Evolutionary conservation across 1,140 invertebrate species (phyloP).

Genomic region (Drosophila busckii): DNA sequence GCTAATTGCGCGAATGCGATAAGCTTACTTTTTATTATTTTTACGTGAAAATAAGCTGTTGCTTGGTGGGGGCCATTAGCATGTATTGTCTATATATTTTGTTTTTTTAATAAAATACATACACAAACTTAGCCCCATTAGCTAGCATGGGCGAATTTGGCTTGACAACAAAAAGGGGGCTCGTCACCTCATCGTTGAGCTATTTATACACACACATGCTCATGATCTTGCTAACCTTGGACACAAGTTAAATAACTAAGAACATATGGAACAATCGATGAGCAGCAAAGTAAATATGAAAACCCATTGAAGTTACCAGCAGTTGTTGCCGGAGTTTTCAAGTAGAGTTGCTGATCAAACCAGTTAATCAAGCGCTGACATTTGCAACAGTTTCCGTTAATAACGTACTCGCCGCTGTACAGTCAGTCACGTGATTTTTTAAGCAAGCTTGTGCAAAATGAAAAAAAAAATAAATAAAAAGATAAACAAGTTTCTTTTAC

Average conservation of each 20-base stretch:
- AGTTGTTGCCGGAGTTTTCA: no score
- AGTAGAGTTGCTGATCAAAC: conserved; percentile 32
- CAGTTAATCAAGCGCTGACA: conserved; percentile 24
- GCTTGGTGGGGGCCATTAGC: conserved; percentile 38
- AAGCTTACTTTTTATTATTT: no score
- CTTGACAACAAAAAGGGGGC: conserved; percentile 68
- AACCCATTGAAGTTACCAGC: no score
- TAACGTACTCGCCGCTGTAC: neutral
- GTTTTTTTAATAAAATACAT: conserved; percentile 30
- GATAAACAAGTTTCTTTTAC: conserved; percentile 36
- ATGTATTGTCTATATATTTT: conserved; percentile 12
- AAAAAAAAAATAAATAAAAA: conserved; percentile 23
- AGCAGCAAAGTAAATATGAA: no score
- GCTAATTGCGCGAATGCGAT: conserved; percentile 70
- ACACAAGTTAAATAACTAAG: no score
- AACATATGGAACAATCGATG: no score
- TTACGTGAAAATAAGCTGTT: conserved; percentile 32
- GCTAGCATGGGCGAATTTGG: conserved; percentile 10
- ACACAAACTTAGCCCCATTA: conserved; percentile 1
- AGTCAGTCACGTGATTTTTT: conserved; percentile 33
- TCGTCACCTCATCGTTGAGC: conserved; percentile 28
- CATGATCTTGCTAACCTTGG: no score
- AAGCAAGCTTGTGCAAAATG: conserved; percentile 3
- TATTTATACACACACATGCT: conserved; percentile 34
- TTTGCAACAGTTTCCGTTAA: conserved; percentile 11